Percentiles rank a stretch among this genome's conserved stretches.
phyloP scores from a whole-genome alignment of 2,797 vertebrate genomes.

The Hylomyscus alleni region DNA sequence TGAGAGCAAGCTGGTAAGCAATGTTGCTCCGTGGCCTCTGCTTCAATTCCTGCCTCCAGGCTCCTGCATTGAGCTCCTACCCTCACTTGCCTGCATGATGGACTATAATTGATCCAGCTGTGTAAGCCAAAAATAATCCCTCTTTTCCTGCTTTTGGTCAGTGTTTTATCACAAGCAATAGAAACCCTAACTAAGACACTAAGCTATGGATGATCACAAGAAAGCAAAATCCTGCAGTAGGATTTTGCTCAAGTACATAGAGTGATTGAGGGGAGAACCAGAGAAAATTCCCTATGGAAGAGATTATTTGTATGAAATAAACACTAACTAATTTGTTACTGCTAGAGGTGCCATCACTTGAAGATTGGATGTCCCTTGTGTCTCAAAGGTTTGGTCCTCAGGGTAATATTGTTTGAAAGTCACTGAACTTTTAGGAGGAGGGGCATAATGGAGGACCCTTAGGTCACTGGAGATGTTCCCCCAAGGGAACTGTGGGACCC shows the following conservation, averaged over 20 bases:
- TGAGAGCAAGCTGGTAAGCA: not conserved
- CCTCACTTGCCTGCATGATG: not conserved
- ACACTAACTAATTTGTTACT: not conserved
- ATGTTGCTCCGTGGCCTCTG: not conserved
- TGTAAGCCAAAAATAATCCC: not conserved
- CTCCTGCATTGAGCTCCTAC: not conserved
- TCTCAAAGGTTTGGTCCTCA: not conserved
- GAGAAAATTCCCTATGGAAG: not conserved
- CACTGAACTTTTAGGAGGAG: not conserved
- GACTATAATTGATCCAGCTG: not conserved
- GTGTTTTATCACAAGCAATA: not conserved
- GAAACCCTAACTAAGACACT: not conserved
- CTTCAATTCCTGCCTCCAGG: not conserved
- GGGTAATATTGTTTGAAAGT: not conserved
- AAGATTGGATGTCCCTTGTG: not conserved
- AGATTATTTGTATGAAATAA: not conserved
- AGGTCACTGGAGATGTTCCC: not conserved
- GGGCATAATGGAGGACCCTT: not conserved
- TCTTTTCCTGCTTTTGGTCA: not conserved
- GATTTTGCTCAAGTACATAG: not conserved
- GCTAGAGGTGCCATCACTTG: not conserved
- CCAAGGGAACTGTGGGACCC: not conserved
- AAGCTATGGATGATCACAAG: not conserved
- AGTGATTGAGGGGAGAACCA: not conserved
- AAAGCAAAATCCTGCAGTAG: not conserved